Evolutionary conservation across 2,888 invertebrate genomes (phyloP).

Genomic region (Parnassius apollo): DNA sequence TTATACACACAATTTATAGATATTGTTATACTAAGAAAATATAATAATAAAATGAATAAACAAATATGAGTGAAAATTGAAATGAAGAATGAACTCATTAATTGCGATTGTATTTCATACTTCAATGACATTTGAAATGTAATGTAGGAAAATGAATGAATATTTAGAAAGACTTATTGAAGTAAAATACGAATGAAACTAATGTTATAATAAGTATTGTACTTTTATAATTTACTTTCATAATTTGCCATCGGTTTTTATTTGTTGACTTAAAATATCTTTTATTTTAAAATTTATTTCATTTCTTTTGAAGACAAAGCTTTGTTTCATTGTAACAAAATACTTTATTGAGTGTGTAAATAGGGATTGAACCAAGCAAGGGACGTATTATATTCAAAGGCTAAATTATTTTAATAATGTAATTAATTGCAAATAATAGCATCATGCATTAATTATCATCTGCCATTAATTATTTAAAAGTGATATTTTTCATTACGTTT

Average conservation of each 20-base stretch:
- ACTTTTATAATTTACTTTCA: conserved; percentile 61
- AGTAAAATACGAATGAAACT: conserved; percentile 78
- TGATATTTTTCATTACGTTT: no score
- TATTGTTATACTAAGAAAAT: conserved; percentile 82
- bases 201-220: conserved; percentile 75
- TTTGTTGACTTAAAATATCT: conserved; percentile 14
- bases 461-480: no score
- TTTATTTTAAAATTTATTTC: not conserved
- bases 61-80: conserved; percentile 76
- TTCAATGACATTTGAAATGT: conserved; percentile 78
- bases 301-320: conserved; percentile 30
- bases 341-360: conserved; percentile 19
- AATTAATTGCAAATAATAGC: not conserved
- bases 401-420: not conserved
- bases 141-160: conserved; percentile 78
- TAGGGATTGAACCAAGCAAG: not conserved
- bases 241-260: conserved; percentile 44
- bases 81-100: conserved; percentile 75
- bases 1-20: conserved; percentile 82
- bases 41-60: conserved; percentile 80
- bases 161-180: conserved; percentile 82
- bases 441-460: conserved; percentile 20
- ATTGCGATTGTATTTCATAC: conserved; percentile 79
- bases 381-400: conserved; percentile 6
- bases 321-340: conserved; percentile 11